Percentiles rank a stretch among this genome's conserved stretches.
Evolutionary conservation across 2,113 vertebrate genomes (phyloP).

Genomic region (Salvator merianae): DNA sequence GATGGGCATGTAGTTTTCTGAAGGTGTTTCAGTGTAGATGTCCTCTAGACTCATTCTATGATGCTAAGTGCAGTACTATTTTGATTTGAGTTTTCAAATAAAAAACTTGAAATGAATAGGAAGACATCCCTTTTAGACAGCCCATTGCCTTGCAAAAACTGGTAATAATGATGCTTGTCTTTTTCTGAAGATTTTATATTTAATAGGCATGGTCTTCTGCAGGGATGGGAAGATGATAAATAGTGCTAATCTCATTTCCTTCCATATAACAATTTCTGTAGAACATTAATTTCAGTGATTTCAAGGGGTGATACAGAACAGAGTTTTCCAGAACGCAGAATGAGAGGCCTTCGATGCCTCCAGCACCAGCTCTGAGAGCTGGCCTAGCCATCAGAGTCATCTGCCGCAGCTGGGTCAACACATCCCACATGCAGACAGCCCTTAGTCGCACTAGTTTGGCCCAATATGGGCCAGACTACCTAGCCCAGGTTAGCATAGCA

Average conservation of each 20-base stretch:
- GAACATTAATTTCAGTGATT: background rate
- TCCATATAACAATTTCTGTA: background rate
- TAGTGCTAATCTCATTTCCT: background rate
- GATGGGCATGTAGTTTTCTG: background rate
- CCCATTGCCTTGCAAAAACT: conserved; percentile 7
- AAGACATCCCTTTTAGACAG: background rate
- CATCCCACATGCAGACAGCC: no score
- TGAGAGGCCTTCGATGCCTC: background rate
- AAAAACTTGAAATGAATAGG: background rate
- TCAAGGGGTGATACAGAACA: background rate
- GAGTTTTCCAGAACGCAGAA: no score
- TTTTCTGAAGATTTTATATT: background rate
- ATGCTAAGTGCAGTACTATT: background rate
- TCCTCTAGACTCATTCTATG: background rate
- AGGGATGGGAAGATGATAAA: background rate
- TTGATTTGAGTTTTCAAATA: conserved; percentile 2
- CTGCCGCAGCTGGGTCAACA: no score
- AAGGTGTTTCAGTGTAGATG: background rate
- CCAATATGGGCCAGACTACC: no score
- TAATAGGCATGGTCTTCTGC: background rate
- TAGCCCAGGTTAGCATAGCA: no score
- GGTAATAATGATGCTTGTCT: background rate
- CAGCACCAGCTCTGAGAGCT: no score
- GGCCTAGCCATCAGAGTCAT: no score
- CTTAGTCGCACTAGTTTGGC: no score